phyloP scores from a whole-genome alignment of 2,888 invertebrate species.

The Allacma fusca region DNA sequence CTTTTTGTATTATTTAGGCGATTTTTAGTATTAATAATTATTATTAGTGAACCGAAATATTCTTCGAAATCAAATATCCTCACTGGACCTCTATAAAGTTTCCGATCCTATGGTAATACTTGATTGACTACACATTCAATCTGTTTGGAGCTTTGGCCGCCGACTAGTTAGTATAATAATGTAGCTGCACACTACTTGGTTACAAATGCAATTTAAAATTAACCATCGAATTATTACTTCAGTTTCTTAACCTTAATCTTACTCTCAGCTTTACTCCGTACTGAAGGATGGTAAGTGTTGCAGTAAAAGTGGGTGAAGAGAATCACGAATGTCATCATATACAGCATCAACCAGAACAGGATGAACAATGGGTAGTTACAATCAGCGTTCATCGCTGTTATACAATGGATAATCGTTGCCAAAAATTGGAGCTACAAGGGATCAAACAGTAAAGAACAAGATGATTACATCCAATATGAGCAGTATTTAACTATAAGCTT shows the following conservation, averaged over 20 bases:
- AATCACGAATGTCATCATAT: slow-evolving; percentile 59
- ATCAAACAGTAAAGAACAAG: slow-evolving; percentile 13
- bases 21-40: too few relatives aligned
- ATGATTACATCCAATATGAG: too few relatives aligned
- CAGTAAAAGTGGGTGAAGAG: slow-evolving; percentile 59
- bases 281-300: slow-evolving; percentile 52
- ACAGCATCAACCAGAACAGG: slow-evolving; percentile 57
- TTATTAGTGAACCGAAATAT: too few relatives aligned
- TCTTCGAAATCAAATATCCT: too few relatives aligned
- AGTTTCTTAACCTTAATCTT: slow-evolving; percentile 3
- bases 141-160: not conserved
- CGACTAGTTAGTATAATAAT: not conserved
- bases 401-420: slow-evolving; percentile 59
- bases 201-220: not conserved
- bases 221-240: slow-evolving; percentile 1
- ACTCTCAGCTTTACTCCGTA: slow-evolving; percentile 9
- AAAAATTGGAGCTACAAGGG: slow-evolving; percentile 59
- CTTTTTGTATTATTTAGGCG: too few relatives aligned
- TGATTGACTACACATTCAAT: not conserved
- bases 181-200: not conserved
- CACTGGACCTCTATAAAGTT: too few relatives aligned
- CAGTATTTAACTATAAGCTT: too few relatives aligned
- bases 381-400: slow-evolving; percentile 49
- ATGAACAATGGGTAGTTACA: slow-evolving; percentile 59
- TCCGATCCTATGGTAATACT: too few relatives aligned